A percentile compares a stretch with the other conserved stretches of the same genome.
Evolutionary conservation across 2,113 vertebrate species (phyloP).

Genomic region (Numenius arquata): DNA sequence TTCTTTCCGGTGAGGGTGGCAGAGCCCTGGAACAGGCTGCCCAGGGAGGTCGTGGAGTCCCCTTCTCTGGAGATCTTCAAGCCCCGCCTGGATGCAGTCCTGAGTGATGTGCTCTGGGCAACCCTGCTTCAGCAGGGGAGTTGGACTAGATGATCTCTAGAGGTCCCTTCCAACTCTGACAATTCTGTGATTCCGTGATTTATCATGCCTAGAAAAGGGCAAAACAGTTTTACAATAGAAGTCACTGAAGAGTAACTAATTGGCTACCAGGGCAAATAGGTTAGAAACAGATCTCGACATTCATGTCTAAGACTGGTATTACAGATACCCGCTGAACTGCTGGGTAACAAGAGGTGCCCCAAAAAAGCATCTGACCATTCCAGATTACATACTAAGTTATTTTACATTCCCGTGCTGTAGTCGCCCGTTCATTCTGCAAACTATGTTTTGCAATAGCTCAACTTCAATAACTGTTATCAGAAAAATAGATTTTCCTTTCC

Average conservation of each 20-base stretch:
- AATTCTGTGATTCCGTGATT: no score
- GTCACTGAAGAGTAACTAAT: background rate
- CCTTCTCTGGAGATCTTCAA: no score
- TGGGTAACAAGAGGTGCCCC: background rate
- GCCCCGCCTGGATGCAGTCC: no score
- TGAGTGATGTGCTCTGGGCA: no score
- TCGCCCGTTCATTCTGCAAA: background rate
- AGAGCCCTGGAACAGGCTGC: no score
- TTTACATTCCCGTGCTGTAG: background rate
- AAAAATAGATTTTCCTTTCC: background rate
- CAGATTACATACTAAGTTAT: background rate
- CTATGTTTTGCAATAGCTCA: background rate
- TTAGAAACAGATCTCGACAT: background rate
- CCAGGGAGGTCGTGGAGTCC: no score
- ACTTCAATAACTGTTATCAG: background rate
- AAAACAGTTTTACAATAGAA: background rate
- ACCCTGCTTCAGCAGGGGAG: no score
- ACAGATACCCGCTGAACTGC: background rate
- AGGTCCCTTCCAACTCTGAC: no score
- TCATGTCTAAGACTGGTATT: background rate
- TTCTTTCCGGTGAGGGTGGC: no score
- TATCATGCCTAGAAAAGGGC: background rate
- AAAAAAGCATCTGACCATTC: background rate
- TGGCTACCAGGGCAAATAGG: background rate
- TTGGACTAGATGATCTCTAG: no score